Conservation (phyloP, 2,888 invertebrate genomes). For the Lepidonotus clava region DNA sequence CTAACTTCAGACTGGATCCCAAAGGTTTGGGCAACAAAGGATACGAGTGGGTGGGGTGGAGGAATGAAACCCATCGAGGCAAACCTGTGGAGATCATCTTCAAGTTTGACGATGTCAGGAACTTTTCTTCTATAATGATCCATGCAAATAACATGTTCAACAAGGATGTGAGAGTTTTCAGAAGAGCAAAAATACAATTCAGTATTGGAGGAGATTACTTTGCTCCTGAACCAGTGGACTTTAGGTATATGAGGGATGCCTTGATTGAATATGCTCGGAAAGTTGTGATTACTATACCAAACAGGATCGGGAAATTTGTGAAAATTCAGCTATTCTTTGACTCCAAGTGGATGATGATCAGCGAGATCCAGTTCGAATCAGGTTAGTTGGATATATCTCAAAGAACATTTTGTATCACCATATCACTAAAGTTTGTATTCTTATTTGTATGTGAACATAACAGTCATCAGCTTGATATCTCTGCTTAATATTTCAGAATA, state of each 20-base stretch:
- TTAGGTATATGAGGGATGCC: conserved; percentile 86
- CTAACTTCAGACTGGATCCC: conserved; percentile 86
- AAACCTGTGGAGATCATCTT: conserved; percentile 88
- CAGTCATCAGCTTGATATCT: too few relatives aligned
- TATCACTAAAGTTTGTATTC: too few relatives aligned
- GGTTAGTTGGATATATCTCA: conserved; percentile 81
- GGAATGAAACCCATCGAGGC: conserved; percentile 83
- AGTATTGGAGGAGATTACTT: conserved; percentile 88
- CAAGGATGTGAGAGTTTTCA: conserved; percentile 91
- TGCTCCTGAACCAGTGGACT: conserved; percentile 87
- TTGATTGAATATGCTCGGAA: conserved; percentile 91
- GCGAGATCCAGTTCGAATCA: conserved; percentile 93
- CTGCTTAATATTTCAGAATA: too few relatives aligned
- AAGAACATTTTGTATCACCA: too few relatives aligned
- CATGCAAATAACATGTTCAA: conserved; percentile 92
- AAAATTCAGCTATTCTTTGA: conserved; percentile 88
- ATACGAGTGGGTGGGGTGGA: conserved; percentile 95
- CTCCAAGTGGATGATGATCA: conserved; percentile 92
- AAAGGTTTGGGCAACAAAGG: conserved; percentile 84
- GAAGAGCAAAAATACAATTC: conserved; percentile 88
- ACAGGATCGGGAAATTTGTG: conserved; percentile 90
- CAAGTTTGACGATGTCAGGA: conserved; percentile 92
- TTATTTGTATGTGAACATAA: too few relatives aligned
- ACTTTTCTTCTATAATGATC: conserved; percentile 90
- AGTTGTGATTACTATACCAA: conserved; percentile 90